Evolutionary conservation across 1,140 invertebrate genomes (phyloP), one percentile per base, ranked within the genome.

Genomic region (Pseudomyrmex pallidus): DNA sequence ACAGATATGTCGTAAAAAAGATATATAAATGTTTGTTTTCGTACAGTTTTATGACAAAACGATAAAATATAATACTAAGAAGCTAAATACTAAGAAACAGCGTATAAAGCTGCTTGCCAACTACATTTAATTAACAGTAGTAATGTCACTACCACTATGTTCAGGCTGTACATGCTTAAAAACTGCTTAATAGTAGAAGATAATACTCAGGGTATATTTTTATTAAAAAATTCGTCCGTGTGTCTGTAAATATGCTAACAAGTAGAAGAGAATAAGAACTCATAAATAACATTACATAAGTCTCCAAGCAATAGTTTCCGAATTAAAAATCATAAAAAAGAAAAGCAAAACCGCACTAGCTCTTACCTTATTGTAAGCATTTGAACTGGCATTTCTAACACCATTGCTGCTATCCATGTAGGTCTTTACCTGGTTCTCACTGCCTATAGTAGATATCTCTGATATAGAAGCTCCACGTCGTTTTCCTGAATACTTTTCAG

Each of bases 401-500:
- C 97, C 98, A 96, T 98, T 98, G 94, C 97, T 98, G 95, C 98
- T 98, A 95, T 98, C 98, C 96, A 98, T 98, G 96, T 98, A 99
- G 92, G 98, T 98, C 96, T 98, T 99, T 94, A 99, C 98, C 96
- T 98, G 97, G 95, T 97, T 97, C 93, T 97, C 94, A 90, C 93
- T 94, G 91, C 92, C 94, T 92, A 94, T 94, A 66, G 93, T 94
- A 74, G 94, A 94, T 83, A 94, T 94, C 91, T 94, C 94, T 52
- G 93, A 94, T 76, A 93, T 91, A 83, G 92, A 94, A 73, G 93
- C 92, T 82, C 94, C 93, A 20, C 92, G 93, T 84, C 92, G 93
- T 85, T 94, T 94, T 82, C 92, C 93, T 90, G 92, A 94, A 92
- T 94, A 94, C 84, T 94, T 94, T 92, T 94, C 93, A 91, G 93